phyloP scores from a whole-genome alignment of 2,113 vertebrate genomes.

The Neodontobutis hainanensis region DNA sequence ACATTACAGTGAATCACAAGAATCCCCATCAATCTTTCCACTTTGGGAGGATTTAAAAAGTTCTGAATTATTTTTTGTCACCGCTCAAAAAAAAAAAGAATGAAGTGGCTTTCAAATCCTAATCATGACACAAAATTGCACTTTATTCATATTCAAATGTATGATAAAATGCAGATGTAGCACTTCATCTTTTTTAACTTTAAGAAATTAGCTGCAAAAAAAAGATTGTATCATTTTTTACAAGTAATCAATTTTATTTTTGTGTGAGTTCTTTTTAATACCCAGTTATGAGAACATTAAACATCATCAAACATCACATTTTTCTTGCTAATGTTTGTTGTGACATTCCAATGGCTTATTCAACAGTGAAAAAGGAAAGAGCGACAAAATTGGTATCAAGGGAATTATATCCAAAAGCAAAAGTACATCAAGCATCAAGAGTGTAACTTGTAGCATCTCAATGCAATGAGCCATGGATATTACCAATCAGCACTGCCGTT shows the following conservation, averaged over 20 bases:
- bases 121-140: no score
- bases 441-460: conserved; percentile 25
- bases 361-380: conserved; percentile 24
- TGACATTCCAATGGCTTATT: conserved; percentile 21
- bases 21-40: conserved; percentile 7
- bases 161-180: no score
- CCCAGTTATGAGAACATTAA: conserved; percentile 14
- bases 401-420: conserved; percentile 29
- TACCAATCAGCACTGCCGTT: conserved; percentile 46
- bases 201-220: no score
- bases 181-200: not conserved
- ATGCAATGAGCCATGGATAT: conserved; percentile 48
- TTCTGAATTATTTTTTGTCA: not conserved
- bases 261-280: conserved; percentile 1
- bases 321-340: not conserved
- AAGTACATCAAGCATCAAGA: conserved; percentile 10
- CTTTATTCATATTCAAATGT: no score
- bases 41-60: not conserved
- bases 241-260: no score
- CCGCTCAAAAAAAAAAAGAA: not conserved
- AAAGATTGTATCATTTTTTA: no score
- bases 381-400: conserved; percentile 8
- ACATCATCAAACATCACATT: not conserved
- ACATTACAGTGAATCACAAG: not conserved
- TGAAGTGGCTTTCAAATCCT: not conserved